Base-by-base conservation (phyloP, 2,797 vertebrate genomes). In the Arctocebus calabarensis region DNA sequence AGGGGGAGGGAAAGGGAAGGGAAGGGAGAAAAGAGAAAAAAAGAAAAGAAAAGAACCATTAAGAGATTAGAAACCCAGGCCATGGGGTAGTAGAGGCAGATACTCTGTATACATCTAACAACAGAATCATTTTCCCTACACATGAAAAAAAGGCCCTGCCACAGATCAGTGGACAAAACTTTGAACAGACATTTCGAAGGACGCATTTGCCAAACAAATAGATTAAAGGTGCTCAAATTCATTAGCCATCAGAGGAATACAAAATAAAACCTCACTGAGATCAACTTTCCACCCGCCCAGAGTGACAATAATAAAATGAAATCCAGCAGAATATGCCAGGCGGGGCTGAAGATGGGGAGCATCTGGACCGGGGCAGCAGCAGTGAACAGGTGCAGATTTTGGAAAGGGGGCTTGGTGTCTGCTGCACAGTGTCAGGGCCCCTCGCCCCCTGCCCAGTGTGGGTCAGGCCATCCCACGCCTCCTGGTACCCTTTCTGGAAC, bases 351-450 rank as follows among this genome's bases (percentile, higher is more conserved):
- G 48, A n/a, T 12, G 32, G 3, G 19, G 48, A 20, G 32, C 14
- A 4, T 52, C 48, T 52, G 48, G 48, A 52, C 48, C 16, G 14
- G 3, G 4, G 48, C 14, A 16, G 48, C 48, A 16, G 14, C 48
- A 1, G 48, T 55, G 22, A 78, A 55, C 22, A 8, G 34, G 34
- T 2, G 11, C 5, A 0, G 48, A 1, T 0, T 32, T 22, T 34
- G 82, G 45, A 66, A 40, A 75, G 3, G 13, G 25, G 9, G 16
- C 6, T 9, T 12, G 1, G 40, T 25, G 3, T 29, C 43, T 16
- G 12, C 29, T 6, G 7, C 22, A 7, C 17, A 27, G 29, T 10
- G 37, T 5, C 13, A 1, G 2, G 19, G 37, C 55, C 34, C 34
- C 27, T 13, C 59, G 10, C 43, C 10, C 23, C 23, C 29, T 3